Evolutionary conservation across 1,140 invertebrate genomes (phyloP), one percentile per base, ranked within the genome.

Genomic region (Nasonia vitripennis): DNA sequence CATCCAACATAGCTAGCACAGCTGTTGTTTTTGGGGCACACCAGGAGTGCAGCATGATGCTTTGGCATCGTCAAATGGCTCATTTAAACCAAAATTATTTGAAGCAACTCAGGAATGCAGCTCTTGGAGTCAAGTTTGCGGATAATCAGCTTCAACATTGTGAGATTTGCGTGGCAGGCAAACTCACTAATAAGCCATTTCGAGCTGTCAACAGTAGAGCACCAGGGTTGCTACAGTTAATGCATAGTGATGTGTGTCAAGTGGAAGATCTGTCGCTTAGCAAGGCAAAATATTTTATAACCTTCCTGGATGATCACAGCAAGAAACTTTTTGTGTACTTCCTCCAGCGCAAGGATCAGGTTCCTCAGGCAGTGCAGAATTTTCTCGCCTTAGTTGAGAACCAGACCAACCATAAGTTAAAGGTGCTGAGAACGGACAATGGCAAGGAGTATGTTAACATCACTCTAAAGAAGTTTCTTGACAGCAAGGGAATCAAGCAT

Each of bases 341-440:
- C 88, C 83, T 93, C 14, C 92, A 93, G 86, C 81, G 87, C 73
- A 93, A 93, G 87, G 86, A 45, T 81, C 87, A 92, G 83, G 90
- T 91, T 17, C 88, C 90, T 37, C 83, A 88, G 68, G 88, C 85
- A 9, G 89, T 91, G 83, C 68, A 75, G 1, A 74, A 77, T 5
- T 83, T 83, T 34, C 14, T 55, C 17, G n/a, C 55, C 1, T 10
- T 83, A 0, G 81, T 67, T 51, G 81, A 83, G 48, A 83, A 55
- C 20, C 81, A 83, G n/a, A 17, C 27, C 37, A 51, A 31, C 2
- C 55, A 77, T 27, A 74, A 14, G 37, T 27, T 83, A 6, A 74
- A 75, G 14, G 12, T 7, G 0, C 12, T 75, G 1, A 23, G 81
- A 11, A 45, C 71, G 1, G 83, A 84, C 41, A 84, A 78, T 14